Base-by-base conservation (phyloP, 1,140 invertebrate genomes). In the Zeugodacus cucurbitae region DNA sequence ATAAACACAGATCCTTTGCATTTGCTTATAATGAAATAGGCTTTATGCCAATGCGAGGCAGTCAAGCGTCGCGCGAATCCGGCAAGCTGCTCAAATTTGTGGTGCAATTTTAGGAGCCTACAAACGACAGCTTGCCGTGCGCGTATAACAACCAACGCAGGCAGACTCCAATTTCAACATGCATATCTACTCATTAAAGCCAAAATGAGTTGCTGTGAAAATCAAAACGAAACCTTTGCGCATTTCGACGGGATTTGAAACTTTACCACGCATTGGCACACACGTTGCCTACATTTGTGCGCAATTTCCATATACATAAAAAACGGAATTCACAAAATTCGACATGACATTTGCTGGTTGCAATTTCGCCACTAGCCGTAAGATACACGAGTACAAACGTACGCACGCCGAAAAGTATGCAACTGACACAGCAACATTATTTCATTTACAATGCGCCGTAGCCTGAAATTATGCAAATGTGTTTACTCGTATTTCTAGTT, bases 391-490 rank as follows among this genome's bases (percentile, higher is more conserved):
- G 22, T 74, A 74, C 67, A 37, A 22, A 20, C 20, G 0, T 22
- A 29, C 26, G 20, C 67, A 34, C 20, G 34, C 67, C 67, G 41
- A 32, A 74, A 41, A 41, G 37, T 74, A 74, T n/a, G 67, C 67
- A 74, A 74, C 67, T 22, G 8, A 62, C 58, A 62, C n/a, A 20
- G 5, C 67, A 22, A 67, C 62, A 67, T 67, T 67, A 10, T 14
- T 67, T 29, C 67, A 74, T 26, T 82, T 29, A 29, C 67, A 17
- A 8, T 78, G 74, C 41, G 22, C 74, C 37, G 22, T 26, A 78
- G 74, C 74, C 74, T 78, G 74, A 82, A 82, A 48, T 82, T 82
- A 82, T 82, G 74, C 74, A 82, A 82, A 82, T 48, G 74, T 48
- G 37, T 82, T 82, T 82, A 82, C 41, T 82, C 74, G 74, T 82